Evolutionary conservation across 2,888 invertebrate species (phyloP).

Genomic region (Campopleginae sp.): DNA sequence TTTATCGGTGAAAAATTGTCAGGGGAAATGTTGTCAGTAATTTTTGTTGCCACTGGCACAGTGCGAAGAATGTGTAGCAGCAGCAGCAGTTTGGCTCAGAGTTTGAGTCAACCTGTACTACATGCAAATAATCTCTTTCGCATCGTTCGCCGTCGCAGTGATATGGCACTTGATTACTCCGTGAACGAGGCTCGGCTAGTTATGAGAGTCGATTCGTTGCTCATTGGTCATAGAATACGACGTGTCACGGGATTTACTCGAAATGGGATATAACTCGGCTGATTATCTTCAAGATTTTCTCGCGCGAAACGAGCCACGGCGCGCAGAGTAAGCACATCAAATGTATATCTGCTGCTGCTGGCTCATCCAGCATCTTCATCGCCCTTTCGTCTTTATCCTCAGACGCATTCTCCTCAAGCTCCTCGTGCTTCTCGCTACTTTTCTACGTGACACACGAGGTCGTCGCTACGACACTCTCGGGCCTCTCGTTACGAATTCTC

Average conservation of each 20-base stretch:
- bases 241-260: slow-evolving; percentile 7
- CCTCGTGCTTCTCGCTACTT: slow-evolving; percentile 23
- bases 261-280: slow-evolving; percentile 36
- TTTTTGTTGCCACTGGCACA: neutral
- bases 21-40: neutral
- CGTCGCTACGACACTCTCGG: slow-evolving; percentile 49
- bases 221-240: slow-evolving; percentile 35
- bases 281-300: slow-evolving; percentile 54
- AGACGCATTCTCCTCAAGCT: slow-evolving; percentile 15
- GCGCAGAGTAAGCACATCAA: slow-evolving; percentile 30
- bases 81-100: neutral
- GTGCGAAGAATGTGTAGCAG: too few species aligned
- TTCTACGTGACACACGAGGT: slow-evolving; percentile 29
- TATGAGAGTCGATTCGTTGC: slow-evolving; percentile 52
- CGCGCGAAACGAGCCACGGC: slow-evolving; percentile 8
- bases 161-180: slow-evolving; percentile 66
- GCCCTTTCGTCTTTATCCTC: slow-evolving; percentile 11
- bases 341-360: slow-evolving; percentile 16
- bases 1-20: neutral
- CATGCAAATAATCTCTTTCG: slow-evolving; percentile 31
- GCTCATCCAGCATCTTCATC: slow-evolving; percentile 15
- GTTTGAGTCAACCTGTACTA: neutral
- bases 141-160: slow-evolving; percentile 68
- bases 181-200: slow-evolving; percentile 33
- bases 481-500: slow-evolving; percentile 59